A percentile compares a stretch with the other conserved stretches of the same genome.
phyloP scores from a whole-genome alignment of 2,113 vertebrate species.

The Origma solitaria region DNA sequence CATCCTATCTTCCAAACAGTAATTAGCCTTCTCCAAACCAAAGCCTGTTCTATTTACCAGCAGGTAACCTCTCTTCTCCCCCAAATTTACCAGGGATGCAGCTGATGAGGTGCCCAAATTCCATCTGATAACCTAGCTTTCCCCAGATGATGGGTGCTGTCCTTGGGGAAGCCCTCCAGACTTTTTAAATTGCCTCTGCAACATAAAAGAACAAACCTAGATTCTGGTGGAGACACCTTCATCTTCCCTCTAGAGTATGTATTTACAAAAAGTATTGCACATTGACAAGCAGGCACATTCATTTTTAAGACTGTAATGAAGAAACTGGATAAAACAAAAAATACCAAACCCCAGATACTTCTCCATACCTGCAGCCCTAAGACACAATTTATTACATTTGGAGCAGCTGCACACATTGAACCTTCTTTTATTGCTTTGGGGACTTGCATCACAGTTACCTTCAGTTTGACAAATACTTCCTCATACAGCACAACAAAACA shows the following conservation, averaged over 20 bases:
- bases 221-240: neutral
- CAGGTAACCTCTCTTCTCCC: neutral
- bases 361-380: neutral
- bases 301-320: neutral
- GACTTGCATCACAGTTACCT: neutral
- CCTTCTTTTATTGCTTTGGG: neutral
- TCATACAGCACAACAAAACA: neutral
- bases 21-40: neutral
- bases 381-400: neutral
- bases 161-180: neutral
- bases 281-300: rapidly evolving
- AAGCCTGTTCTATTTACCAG: neutral
- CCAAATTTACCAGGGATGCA: neutral
- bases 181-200: neutral
- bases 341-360: neutral
- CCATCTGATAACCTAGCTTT: neutral
- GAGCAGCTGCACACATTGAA: neutral
- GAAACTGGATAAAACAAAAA: neutral
- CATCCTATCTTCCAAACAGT: neutral
- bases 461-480: neutral
- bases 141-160: neutral
- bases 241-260: neutral
- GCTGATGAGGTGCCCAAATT: neutral
- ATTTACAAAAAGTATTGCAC: neutral
- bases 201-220: neutral